Conservation (phyloP, 2,888 invertebrate genomes). For the Boloria euphrosyne region DNA sequence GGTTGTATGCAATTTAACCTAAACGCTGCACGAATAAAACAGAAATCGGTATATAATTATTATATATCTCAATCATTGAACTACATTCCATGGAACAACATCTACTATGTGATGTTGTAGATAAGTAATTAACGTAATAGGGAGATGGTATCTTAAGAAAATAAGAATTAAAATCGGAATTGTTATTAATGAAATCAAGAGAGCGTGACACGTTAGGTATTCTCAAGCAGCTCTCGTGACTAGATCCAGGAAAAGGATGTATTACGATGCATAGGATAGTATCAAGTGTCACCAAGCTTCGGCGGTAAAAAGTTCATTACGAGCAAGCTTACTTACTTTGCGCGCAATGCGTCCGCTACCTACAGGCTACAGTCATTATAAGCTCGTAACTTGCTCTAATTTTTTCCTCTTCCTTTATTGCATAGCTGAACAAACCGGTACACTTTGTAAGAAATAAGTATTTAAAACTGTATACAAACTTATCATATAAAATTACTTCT, state of each 20-base stretch:
- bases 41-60: too few species aligned
- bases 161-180: constrained; percentile 62
- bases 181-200: constrained; percentile 60
- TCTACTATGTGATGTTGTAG: constrained; percentile 55
- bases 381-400: constrained; percentile 15
- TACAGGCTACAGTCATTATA: constrained; percentile 14
- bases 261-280: constrained; percentile 13
- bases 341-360: constrained; percentile 18
- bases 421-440: constrained; percentile 17
- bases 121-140: constrained; percentile 59
- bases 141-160: constrained; percentile 56
- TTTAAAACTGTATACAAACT: neutral
- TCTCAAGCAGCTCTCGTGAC: constrained; percentile 31
- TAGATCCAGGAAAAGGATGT: constrained; percentile 32
- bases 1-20: too few species aligned
- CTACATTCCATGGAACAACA: constrained; percentile 58
- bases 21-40: too few species aligned
- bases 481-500: neutral
- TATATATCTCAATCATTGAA: constrained; percentile 27
- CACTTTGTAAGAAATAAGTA: neutral
- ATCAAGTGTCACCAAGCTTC: constrained; percentile 27
- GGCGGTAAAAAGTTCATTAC: constrained; percentile 30
- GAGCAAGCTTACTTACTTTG: constrained; percentile 6
- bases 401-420: constrained; percentile 19
- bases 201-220: constrained; percentile 51